These are phyloP conservation scores for Homarus americanus DNA, from an alignment of 1,140 invertebrate species.

Conservation along the genomic window DNA sequence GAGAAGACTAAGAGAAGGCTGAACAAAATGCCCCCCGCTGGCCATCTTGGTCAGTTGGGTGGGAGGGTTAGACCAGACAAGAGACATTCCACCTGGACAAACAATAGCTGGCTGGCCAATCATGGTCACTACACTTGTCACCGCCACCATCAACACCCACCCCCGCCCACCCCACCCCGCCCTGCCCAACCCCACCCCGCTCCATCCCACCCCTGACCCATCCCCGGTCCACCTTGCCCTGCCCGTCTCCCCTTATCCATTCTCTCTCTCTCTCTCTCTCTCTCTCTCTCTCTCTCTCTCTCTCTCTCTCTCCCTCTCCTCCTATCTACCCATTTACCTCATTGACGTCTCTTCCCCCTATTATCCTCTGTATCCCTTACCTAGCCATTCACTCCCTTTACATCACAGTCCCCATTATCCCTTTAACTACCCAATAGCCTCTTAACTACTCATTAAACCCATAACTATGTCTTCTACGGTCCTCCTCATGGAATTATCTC, in stretches of 20 bases:
- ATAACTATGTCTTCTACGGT: too few species aligned
- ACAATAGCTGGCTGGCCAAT: slow-evolving; percentile 53
- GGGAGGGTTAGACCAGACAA: not conserved
- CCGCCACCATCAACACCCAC: not conserved
- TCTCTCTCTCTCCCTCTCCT: slow-evolving; percentile 4
- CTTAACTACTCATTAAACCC: too few species aligned
- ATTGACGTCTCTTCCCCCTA: too few species aligned
- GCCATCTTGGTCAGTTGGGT: too few species aligned
- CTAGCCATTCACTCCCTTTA: too few species aligned
- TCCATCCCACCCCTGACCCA: not conserved
- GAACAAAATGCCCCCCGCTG: too few species aligned
- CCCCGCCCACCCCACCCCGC: not conserved
- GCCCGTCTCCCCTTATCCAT: slow-evolving; percentile 11
- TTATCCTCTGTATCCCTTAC: too few species aligned
- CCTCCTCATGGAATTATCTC: too few species aligned
- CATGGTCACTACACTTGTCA: slow-evolving; percentile 26
- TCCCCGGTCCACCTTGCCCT: not conserved
- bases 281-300: not conserved
- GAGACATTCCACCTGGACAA: slow-evolving; percentile 34
- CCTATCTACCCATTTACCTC: not conserved
- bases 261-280: slow-evolving; percentile 42
- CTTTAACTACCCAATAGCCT: too few species aligned
- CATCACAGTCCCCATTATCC: too few species aligned
- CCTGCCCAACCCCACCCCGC: not conserved
- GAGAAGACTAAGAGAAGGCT: too few species aligned